These are phyloP conservation scores for Parazoanthus darwini DNA, from an alignment of 92 coral and sea anemone species.

Conservation along the genomic window DNA sequence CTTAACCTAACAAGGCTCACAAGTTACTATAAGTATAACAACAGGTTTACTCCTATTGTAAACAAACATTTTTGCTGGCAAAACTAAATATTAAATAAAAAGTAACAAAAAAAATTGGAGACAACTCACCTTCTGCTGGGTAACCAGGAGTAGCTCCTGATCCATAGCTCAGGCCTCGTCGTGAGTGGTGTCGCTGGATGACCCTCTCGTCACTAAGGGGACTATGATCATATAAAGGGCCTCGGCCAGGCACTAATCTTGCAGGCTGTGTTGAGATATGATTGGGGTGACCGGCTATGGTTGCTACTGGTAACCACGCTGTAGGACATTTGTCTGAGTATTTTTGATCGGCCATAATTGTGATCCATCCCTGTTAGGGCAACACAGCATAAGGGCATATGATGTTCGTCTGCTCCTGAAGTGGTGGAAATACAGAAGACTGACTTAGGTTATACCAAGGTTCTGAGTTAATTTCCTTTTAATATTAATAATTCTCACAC, in stretches of 20 bases:
- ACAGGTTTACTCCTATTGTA: neutral
- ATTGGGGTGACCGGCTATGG: constrained; percentile 41
- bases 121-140: constrained; percentile 34
- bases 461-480: too few relatives aligned
- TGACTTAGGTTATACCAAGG: too few relatives aligned
- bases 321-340: constrained; percentile 38
- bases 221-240: constrained; percentile 42
- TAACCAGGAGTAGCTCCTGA: constrained; percentile 22
- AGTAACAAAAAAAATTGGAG: too few relatives aligned
- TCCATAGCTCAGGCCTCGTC: constrained; percentile 35
- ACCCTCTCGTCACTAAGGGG: constrained; percentile 25
- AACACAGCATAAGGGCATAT: constrained; percentile 26
- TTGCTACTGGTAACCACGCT: constrained; percentile 41
- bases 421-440: neutral
- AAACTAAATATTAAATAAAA: neutral
- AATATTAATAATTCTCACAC: too few relatives aligned
- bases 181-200: constrained; percentile 36
- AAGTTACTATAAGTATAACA: neutral
- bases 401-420: constrained; percentile 7
- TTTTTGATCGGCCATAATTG: constrained; percentile 45
- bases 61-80: neutral
- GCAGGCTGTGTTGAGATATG: constrained; percentile 29
- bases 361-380: constrained; percentile 46
- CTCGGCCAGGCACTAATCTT: constrained; percentile 38
- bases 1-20: too few relatives aligned